A percentile compares a stretch with the other conserved stretches of the same genome.
phyloP scores from a whole-genome alignment of 1,140 invertebrate species.

The Trinorchestia longiramus region DNA sequence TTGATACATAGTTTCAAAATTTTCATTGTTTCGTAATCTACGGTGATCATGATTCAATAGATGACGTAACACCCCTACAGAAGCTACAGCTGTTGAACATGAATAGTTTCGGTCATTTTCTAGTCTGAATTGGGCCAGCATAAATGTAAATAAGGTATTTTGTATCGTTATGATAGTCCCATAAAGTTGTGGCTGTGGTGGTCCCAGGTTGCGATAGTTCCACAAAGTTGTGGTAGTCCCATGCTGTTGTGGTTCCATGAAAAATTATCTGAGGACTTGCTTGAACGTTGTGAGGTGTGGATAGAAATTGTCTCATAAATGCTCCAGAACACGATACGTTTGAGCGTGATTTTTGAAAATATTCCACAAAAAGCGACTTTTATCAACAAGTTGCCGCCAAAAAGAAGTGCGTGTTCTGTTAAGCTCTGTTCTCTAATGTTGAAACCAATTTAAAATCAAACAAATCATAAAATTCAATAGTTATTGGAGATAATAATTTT shows the following conservation, averaged over 20 bases:
- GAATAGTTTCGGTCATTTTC: not conserved
- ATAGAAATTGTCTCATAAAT: not conserved
- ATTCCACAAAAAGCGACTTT: not conserved
- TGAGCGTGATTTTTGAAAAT: not conserved
- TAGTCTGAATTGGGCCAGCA: not conserved
- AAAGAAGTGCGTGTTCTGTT: not conserved
- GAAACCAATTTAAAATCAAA: not conserved
- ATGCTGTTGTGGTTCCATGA: no score
- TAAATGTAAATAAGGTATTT: not conserved
- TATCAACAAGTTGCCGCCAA: not conserved
- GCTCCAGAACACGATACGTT: not conserved
- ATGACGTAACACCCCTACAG: not conserved
- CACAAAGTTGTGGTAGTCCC: no score
- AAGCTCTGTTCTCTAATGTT: not conserved
- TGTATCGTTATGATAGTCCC: not conserved
- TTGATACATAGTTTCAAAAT: not conserved
- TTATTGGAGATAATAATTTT: not conserved
- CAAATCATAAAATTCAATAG: not conserved
- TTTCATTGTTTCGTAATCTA: not conserved
- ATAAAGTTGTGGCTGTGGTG: no score
- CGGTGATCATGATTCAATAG: not conserved
- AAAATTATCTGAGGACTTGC: not conserved
- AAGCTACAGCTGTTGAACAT: not conserved
- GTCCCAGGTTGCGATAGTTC: no score
- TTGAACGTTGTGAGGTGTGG: not conserved